Evolutionary conservation across 2,113 vertebrate genomes (phyloP).

Genomic region (Chauna torquata): DNA sequence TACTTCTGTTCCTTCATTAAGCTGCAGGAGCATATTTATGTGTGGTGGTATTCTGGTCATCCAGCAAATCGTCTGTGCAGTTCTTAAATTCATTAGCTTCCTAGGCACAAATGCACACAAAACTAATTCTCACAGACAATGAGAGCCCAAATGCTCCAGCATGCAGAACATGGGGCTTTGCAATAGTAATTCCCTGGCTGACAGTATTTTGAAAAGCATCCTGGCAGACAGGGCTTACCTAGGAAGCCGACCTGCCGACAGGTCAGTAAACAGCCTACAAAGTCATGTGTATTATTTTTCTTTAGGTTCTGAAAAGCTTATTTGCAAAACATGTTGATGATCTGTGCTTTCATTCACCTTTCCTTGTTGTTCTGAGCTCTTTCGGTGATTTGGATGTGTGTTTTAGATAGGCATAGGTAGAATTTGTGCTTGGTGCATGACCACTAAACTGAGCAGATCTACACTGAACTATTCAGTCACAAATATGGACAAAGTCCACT

Average conservation of each 20-base stretch:
- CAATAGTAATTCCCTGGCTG: neutral
- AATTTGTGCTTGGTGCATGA: neutral
- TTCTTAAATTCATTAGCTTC: neutral
- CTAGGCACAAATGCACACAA: neutral
- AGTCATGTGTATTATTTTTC: neutral
- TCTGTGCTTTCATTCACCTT: neutral
- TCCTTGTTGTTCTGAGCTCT: neutral
- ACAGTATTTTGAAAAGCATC: neutral
- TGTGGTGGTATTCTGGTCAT: neutral
- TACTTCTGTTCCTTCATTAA: neutral
- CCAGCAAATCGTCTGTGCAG: neutral
- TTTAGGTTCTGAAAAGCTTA: neutral
- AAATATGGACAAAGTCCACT: constrained; percentile 43
- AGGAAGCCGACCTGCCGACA: neutral
- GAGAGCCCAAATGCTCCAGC: neutral
- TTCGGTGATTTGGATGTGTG: neutral
- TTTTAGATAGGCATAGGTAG: neutral
- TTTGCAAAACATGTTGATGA: neutral
- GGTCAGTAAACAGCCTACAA: neutral
- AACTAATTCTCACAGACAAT: neutral
- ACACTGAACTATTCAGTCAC: neutral
- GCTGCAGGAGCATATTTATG: neutral
- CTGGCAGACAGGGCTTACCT: neutral
- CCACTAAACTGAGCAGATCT: neutral
- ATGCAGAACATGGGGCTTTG: neutral